phyloP scores from a whole-genome alignment of 2,888 invertebrate species.

The Apodemia mormo region DNA sequence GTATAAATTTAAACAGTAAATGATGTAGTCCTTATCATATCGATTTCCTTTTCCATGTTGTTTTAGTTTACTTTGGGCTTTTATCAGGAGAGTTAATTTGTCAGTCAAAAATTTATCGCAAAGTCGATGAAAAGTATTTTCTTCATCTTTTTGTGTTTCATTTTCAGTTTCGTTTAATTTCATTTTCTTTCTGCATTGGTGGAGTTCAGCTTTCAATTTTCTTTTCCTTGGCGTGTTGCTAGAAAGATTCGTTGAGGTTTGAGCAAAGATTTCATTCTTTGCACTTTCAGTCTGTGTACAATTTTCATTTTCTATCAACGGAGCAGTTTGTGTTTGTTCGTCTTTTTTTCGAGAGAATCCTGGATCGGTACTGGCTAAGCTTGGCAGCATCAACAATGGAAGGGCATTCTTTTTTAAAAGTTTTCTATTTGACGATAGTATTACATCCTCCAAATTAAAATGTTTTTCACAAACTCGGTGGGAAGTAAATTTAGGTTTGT shows the following conservation, averaged over 20 bases:
- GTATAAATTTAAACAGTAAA: conserved; percentile 35
- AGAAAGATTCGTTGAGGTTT: conserved; percentile 31
- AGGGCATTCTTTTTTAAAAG: conserved; percentile 35
- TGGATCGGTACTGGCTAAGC: background rate
- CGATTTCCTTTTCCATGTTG: conserved; percentile 27
- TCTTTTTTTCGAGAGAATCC: conserved; percentile 23
- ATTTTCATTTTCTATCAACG: conserved; percentile 18
- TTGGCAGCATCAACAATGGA: conserved; percentile 38
- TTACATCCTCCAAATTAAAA: conserved; percentile 31
- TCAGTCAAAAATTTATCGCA: conserved; percentile 36
- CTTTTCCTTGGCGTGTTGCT: conserved; percentile 35
- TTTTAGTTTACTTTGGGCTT: conserved; percentile 27
- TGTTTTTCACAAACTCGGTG: conserved; percentile 38
- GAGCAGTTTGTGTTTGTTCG: conserved; percentile 28
- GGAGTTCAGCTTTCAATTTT: conserved; percentile 32
- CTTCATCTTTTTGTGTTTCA: conserved; percentile 26
- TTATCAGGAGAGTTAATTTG: background rate
- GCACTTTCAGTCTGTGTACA: conserved; percentile 32
- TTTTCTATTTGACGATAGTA: conserved; percentile 24
- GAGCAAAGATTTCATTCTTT: conserved; percentile 30
- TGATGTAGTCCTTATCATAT: conserved; percentile 32
- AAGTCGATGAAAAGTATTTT: conserved; percentile 31
- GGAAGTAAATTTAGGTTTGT: conserved; percentile 34
- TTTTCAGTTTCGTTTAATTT: conserved; percentile 7
- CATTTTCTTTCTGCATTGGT: conserved; percentile 29